A percentile compares a stretch with the other conserved stretches of the same genome.
Evolutionary conservation across 2,888 invertebrate species (phyloP).

Genomic region (Tipula unca): DNA sequence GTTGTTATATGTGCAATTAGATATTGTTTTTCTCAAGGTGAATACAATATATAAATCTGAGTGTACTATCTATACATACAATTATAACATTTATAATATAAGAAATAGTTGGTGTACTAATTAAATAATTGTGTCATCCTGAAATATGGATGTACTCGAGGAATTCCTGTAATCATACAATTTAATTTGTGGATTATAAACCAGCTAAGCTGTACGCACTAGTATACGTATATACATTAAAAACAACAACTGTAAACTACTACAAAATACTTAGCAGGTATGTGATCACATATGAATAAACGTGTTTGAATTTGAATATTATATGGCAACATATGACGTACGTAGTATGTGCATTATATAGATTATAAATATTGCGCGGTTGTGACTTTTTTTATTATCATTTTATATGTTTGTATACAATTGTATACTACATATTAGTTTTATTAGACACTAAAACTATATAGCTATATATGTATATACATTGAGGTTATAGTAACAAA

Average conservation of each 20-base stretch:
- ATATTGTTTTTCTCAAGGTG: neutral
- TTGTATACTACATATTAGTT: too few species aligned
- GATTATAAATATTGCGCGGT: neutral
- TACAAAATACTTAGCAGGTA: neutral
- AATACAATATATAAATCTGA: neutral
- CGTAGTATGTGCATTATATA: too few species aligned
- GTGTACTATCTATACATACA: too few species aligned
- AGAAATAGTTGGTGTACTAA: too few species aligned
- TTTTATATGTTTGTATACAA: too few species aligned
- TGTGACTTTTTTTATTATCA: neutral
- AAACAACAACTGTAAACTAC: neutral
- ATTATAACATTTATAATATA: too few species aligned
- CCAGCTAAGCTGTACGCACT: neutral
- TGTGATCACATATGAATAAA: neutral
- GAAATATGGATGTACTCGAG: neutral
- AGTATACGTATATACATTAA: too few species aligned
- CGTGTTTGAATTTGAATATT: neutral
- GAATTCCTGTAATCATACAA: neutral
- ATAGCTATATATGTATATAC: too few species aligned
- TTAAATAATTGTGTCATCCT: neutral
- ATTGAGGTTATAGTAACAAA: too few species aligned
- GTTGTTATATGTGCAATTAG: neutral
- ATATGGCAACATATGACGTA: neutral
- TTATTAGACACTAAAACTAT: too few species aligned
- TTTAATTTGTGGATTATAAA: neutral